Conservation (phyloP, 2,113 vertebrate genomes). For the Aegithalos caudatus region DNA sequence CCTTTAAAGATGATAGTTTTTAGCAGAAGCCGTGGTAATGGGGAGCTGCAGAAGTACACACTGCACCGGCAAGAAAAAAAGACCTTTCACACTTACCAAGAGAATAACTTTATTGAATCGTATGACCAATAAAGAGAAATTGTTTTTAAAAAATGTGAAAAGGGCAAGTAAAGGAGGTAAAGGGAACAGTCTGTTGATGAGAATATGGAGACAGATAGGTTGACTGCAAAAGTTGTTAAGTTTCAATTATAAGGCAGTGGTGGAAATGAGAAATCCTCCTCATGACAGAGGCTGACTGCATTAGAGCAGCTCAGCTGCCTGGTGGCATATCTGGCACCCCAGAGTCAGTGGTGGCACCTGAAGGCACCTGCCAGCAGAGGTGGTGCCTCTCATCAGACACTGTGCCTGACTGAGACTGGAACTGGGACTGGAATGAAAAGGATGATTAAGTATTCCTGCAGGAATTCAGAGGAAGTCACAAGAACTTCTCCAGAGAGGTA, state of each 20-base stretch:
- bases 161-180: neutral
- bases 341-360: neutral
- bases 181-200: neutral
- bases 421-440: neutral
- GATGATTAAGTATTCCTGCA: neutral
- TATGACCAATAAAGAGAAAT: slow-evolving; percentile 17
- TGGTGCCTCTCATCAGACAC: neutral
- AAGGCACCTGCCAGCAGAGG: neutral
- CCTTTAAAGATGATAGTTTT: slow-evolving; percentile 78
- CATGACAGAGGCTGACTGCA: neutral
- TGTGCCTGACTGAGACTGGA: neutral
- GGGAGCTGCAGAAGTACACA: slow-evolving; percentile 43
- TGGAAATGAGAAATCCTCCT: neutral
- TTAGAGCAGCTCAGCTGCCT: neutral
- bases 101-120: slow-evolving; percentile 67
- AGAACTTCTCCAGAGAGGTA: neutral
- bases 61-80: slow-evolving; percentile 26
- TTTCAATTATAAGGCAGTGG: neutral
- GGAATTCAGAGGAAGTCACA: neutral
- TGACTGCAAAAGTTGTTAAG: neutral
- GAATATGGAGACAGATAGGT: neutral
- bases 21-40: slow-evolving; percentile 56
- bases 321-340: neutral
- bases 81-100: slow-evolving; percentile 57
- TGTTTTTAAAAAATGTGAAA: slow-evolving; percentile 4